phyloP scores from a whole-genome alignment of 2,113 vertebrate species.

The Tenrec ecaudatus region DNA sequence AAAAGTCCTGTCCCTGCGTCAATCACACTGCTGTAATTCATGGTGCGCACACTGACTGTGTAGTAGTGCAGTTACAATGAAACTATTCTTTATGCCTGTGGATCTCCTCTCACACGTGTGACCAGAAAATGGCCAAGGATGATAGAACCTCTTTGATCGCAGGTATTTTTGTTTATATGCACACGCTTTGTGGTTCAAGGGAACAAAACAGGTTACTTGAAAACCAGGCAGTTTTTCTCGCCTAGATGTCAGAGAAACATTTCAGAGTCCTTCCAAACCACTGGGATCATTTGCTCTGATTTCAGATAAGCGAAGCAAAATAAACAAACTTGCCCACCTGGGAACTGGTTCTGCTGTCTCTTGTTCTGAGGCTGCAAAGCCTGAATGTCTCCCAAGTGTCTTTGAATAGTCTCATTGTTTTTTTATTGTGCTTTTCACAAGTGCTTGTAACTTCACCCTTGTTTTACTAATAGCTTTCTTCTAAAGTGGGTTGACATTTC shows the following conservation, averaged over 20 bases:
- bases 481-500: conserved; percentile 66
- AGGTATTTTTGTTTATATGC: conserved; percentile 21
- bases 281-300: conserved; percentile 69
- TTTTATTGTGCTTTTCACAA: conserved; percentile 70
- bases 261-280: conserved; percentile 46
- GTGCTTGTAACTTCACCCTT: conserved; percentile 57
- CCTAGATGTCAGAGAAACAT: conserved; percentile 19
- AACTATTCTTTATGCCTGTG: conserved; percentile 11
- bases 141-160: conserved; percentile 40
- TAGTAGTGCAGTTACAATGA: not conserved
- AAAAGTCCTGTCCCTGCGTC: not conserved
- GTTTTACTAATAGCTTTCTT: conserved; percentile 67
- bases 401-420: conserved; percentile 80
- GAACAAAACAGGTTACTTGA: conserved; percentile 12
- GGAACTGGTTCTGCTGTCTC: conserved; percentile 66
- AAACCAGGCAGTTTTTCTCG: conserved; percentile 28
- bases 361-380: conserved; percentile 53
- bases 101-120: not conserved
- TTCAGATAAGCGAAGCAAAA: conserved; percentile 76
- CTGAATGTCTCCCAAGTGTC: conserved; percentile 18
- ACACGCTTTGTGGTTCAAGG: not conserved
- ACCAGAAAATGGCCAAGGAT: not conserved
- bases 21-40: not conserved
- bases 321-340: conserved; percentile 62
- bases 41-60: not conserved